Percentiles rank a stretch among this genome's conserved stretches.
Conservation (phyloP, 53 echinoderm and acorn worm genomes). For the Astropecten irregularis region DNA sequence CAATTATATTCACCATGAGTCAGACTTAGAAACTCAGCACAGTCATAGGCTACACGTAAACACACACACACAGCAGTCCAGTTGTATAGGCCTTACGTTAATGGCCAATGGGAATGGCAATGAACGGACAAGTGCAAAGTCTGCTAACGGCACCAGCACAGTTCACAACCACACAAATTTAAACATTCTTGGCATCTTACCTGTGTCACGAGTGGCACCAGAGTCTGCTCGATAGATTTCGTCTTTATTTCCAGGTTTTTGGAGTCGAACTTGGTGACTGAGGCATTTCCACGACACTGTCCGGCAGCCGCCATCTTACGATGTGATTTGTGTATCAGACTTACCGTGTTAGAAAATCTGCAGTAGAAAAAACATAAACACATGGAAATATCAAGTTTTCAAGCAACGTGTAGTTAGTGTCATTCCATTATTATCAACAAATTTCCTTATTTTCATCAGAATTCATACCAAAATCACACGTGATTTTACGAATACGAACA, state of each 20-base stretch:
- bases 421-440: background rate
- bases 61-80: too few species aligned
- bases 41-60: too few species aligned
- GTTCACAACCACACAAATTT: too few species aligned
- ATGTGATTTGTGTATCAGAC: slow-evolving; percentile 10
- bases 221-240: slow-evolving; percentile 96
- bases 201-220: slow-evolving; percentile 97
- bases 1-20: too few species aligned
- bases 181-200: too few species aligned
- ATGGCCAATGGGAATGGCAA: too few species aligned
- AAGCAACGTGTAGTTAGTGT: background rate
- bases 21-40: too few species aligned
- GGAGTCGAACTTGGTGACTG: slow-evolving; percentile 43
- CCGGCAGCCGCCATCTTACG: slow-evolving; percentile 51
- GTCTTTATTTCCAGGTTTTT: slow-evolving; percentile 94
- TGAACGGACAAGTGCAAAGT: too few species aligned
- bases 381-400: background rate
- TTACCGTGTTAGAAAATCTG: background rate
- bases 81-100: too few species aligned
- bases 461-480: background rate
- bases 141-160: too few species aligned
- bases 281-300: background rate
- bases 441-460: background rate
- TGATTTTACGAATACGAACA: background rate
- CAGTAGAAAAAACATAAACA: background rate